Evolutionary conservation across 1,140 invertebrate species (phyloP), one percentile per base, ranked within the genome.

Genomic region (Brachionus calyciflorus): DNA sequence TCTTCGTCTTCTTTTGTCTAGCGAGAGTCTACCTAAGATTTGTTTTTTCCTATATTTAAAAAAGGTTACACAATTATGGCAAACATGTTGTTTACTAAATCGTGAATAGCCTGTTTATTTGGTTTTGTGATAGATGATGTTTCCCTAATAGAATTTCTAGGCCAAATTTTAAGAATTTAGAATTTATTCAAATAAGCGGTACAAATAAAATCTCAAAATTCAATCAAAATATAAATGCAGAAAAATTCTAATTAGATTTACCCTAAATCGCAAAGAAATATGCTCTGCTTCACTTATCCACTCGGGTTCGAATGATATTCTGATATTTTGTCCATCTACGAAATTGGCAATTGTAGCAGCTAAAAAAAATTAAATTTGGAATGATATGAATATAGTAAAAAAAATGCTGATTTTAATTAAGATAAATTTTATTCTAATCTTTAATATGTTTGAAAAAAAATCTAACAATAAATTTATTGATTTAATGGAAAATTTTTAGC

Each of bases 401-500:
- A 55, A 55, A 26, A 14, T 26, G 1, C 10, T 24, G 3, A 55
- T 26, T 55, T 26, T 14, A 55, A 2, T 26, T 55, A 55, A 55
- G n/a, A 55, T 6, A 9, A 40, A 21, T 41, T 28, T 41, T 41
- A 28, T 37, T 65, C 21, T 41, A 26, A 65, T 12, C 14, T 33
- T 60, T 37, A 60, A 3, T 37, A 33, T 33, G 33, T n/a, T 14
- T 26, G 12, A 14, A 24, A 55, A 26, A 57, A 14, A 14, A 26
- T 57, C 28, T 14, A 7, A 26, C n/a, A 46, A 46, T 7, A 14
- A 24, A 3, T 21, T 40, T 70, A 75, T n/a, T 55, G 28, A 21
- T 75, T 75, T 2, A 48, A 41, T 40, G 48, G 48, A 12, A 75
- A 53, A 40, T 75, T 24, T 75, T 55, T 53, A 14, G 92, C 95